Conservation (phyloP, 2,888 invertebrate genomes). For the Neelides folsomi region DNA sequence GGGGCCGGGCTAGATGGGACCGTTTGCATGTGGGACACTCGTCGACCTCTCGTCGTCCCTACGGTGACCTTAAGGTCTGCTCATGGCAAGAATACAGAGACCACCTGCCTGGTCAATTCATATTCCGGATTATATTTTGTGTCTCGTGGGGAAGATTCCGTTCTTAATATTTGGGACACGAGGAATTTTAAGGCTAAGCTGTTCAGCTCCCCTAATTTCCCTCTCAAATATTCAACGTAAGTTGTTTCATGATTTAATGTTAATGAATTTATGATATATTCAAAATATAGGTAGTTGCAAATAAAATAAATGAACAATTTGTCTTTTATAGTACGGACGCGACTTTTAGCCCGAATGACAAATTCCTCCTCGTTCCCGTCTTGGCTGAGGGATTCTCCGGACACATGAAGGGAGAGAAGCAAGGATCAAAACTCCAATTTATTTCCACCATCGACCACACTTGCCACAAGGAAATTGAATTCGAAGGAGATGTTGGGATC, state of each 20-base stretch:
- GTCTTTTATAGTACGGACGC: constrained; percentile 49
- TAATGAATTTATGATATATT: neutral
- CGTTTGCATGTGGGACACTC: constrained; percentile 92
- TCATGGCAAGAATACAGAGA: constrained; percentile 65
- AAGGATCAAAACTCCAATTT: constrained; percentile 21
- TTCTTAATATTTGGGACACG: constrained; percentile 88
- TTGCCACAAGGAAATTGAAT: constrained; percentile 18
- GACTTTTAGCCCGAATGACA: constrained; percentile 83
- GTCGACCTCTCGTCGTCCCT: constrained; percentile 59
- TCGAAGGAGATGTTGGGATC: constrained; percentile 49
- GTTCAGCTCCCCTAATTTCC: constrained; percentile 53
- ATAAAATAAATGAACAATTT: no score
- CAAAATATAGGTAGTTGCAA: neutral
- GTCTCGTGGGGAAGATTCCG: constrained; percentile 79
- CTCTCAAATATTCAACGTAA: constrained; percentile 57
- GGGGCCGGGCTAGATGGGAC: constrained; percentile 91
- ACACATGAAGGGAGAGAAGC: constrained; percentile 19
- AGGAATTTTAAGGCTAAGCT: constrained; percentile 67
- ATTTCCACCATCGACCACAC: constrained; percentile 20
- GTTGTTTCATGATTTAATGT: constrained; percentile 17
- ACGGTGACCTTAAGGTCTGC: constrained; percentile 51
- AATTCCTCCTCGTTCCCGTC: constrained; percentile 35
- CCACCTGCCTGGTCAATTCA: constrained; percentile 72
- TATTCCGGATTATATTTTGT: constrained; percentile 67
- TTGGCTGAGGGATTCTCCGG: constrained; percentile 25